Conservation (phyloP, 2,888 invertebrate genomes). For the Euclidia mi region DNA sequence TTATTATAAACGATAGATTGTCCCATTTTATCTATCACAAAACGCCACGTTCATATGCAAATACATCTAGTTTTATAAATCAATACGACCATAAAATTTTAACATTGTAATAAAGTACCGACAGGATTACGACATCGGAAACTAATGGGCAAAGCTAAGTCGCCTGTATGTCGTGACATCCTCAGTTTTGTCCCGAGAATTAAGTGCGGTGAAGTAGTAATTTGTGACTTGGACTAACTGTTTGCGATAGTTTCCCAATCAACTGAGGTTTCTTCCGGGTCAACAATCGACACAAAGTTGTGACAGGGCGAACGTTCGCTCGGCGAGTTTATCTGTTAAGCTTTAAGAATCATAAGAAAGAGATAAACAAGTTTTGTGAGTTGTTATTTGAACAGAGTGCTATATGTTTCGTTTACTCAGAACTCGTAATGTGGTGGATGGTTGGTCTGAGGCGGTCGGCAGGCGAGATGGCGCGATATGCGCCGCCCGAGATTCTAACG, state of each 20-base stretch:
- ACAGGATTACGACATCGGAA: slow-evolving; percentile 43
- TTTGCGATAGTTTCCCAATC: slow-evolving; percentile 23
- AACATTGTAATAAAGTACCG: slow-evolving; percentile 21
- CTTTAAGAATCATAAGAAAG: slow-evolving; percentile 19
- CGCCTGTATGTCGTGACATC: slow-evolving; percentile 40
- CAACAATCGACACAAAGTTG: slow-evolving; percentile 15
- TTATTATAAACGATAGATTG: slow-evolving; percentile 28
- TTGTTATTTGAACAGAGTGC: slow-evolving; percentile 40
- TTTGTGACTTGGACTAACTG: slow-evolving; percentile 29
- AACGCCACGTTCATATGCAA: slow-evolving; percentile 24
- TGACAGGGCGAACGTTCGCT: too few relatives aligned
- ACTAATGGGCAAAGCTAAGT: slow-evolving; percentile 13
- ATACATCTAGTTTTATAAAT: slow-evolving; percentile 18
- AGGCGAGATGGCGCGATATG: slow-evolving; percentile 59
- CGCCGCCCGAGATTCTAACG: slow-evolving; percentile 61
- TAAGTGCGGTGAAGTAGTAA: slow-evolving; percentile 29
- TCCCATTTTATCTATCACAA: slow-evolving; percentile 7
- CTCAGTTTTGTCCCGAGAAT: slow-evolving; percentile 37
- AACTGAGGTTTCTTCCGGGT: slow-evolving; percentile 14
- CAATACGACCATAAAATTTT: slow-evolving; percentile 13
- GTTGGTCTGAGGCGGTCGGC: slow-evolving; percentile 12
- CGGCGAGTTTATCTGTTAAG: slow-evolving; percentile 23
- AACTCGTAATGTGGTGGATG: slow-evolving; percentile 53
- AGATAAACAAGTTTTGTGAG: slow-evolving; percentile 14
- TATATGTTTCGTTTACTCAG: slow-evolving; percentile 46